A percentile compares a stretch with the other conserved stretches of the same genome.
These are phyloP conservation scores for Sycon ciliatum DNA, from an alignment of 37 sponge, comb jelly and placozoan genomes.

Conservation along the genomic window DNA sequence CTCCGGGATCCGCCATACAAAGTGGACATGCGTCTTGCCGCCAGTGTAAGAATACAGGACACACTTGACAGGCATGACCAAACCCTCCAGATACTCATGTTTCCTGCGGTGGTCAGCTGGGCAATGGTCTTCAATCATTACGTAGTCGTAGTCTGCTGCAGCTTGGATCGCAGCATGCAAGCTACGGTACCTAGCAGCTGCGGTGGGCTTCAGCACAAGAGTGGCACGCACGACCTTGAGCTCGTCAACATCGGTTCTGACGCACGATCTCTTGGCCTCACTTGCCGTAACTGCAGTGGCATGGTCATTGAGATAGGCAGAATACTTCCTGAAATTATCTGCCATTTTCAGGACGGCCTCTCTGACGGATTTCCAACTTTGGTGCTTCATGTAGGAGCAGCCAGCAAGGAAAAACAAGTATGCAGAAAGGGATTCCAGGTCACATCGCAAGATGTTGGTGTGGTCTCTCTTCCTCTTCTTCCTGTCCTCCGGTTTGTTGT, in stretches of 20 bases:
- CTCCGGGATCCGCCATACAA: conserved; percentile 36
- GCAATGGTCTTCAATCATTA: conserved; percentile 34
- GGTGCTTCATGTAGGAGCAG: too few relatives aligned
- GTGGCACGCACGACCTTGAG: conserved; percentile 16
- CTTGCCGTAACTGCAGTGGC: conserved; percentile 18
- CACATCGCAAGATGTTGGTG: too few relatives aligned
- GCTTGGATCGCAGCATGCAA: conserved; percentile 29
- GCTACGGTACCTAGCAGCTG: conserved; percentile 23
- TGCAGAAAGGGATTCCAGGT: too few relatives aligned
- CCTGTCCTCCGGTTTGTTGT: conserved; percentile 27
- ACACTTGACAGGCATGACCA: conserved; percentile 38
- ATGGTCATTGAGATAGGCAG: conserved; percentile 26
- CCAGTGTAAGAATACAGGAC: too few relatives aligned
- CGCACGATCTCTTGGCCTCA: conserved; percentile 20
- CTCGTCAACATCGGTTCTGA: conserved; percentile 31
- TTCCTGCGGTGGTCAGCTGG: conserved; percentile 14
- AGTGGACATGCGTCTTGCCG: conserved; percentile 40
- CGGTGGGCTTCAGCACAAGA: conserved; percentile 13
- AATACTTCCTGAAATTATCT: conserved; percentile 44
- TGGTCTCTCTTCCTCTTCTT: conserved; percentile 29
- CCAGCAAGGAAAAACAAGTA: too few relatives aligned
- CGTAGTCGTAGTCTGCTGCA: conserved; percentile 20
- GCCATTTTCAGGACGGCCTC: conserved; percentile 32
- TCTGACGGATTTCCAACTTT: conserved; percentile 21
- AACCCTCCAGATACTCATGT: conserved; percentile 33